Percentiles rank a stretch among this genome's conserved stretches.
Conservation (phyloP, 2,888 invertebrate species). For the Clivina fossor region DNA sequence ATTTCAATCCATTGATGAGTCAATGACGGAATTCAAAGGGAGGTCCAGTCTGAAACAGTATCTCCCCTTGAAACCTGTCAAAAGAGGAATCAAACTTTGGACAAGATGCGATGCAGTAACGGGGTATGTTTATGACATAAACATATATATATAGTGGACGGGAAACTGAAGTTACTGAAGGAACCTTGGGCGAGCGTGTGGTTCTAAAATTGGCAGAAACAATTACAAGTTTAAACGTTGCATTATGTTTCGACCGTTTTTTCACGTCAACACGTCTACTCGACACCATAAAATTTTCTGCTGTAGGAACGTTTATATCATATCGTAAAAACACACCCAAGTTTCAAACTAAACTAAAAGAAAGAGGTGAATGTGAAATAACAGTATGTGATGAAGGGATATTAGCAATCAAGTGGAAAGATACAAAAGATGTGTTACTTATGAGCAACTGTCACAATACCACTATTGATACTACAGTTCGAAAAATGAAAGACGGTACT, state of each 20-base stretch:
- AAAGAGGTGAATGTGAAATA: slow-evolving; percentile 8
- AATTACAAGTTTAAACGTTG: slow-evolving; percentile 23
- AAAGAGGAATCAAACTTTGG: slow-evolving; percentile 39
- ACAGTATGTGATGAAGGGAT: slow-evolving; percentile 15
- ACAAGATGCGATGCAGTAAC: slow-evolving; percentile 32
- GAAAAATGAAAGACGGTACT: slow-evolving; percentile 26
- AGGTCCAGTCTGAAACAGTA: slow-evolving; percentile 34
- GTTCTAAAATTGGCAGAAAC: slow-evolving; percentile 25
- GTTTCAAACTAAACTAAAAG: background rate
- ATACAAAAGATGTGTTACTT: slow-evolving; percentile 19
- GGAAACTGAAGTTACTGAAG: slow-evolving; percentile 10
- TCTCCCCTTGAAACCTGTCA: slow-evolving; percentile 35
- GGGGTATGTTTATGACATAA: slow-evolving; percentile 35
- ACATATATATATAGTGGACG: slow-evolving; percentile 35
- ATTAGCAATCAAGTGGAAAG: slow-evolving; percentile 20
- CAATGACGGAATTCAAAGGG: slow-evolving; percentile 36
- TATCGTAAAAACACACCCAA: slow-evolving; percentile 1
- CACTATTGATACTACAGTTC: slow-evolving; percentile 5
- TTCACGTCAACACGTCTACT: too few relatives aligned
- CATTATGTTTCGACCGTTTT: slow-evolving; percentile 31
- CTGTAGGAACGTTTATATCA: background rate
- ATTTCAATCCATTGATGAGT: slow-evolving; percentile 37
- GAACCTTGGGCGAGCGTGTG: slow-evolving; percentile 36
- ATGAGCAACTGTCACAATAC: slow-evolving; percentile 25
- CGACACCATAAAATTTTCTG: too few relatives aligned